These are phyloP conservation scores for Bombus pyrosoma DNA, from an alignment of 1,140 invertebrate genomes.

Conservation along the genomic window DNA sequence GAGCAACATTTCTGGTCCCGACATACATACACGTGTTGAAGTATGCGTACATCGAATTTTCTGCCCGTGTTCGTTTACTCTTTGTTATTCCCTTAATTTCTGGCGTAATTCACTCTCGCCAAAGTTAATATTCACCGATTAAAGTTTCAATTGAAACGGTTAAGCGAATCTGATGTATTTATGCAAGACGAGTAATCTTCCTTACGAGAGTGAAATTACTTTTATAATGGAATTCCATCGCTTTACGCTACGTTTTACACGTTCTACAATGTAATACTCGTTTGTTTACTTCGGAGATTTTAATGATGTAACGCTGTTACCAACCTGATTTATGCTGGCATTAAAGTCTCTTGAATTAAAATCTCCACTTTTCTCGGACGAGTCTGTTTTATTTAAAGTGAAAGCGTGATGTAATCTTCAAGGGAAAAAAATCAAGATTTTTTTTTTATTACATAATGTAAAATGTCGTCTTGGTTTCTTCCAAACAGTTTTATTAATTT, in stretches of 20 bases:
- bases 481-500: too few relatives aligned
- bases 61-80: neutral
- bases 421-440: too few relatives aligned
- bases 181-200: neutral
- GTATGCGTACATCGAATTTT: neutral
- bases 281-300: neutral
- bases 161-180: neutral
- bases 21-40: too few relatives aligned
- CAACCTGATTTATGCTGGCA: neutral
- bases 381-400: too few relatives aligned
- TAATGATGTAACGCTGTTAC: neutral
- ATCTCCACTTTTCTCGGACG: neutral
- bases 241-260: neutral
- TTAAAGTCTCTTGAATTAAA: constrained; percentile 24
- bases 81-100: neutral
- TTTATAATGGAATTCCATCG: neutral
- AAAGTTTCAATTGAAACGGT: neutral
- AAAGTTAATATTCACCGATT: neutral
- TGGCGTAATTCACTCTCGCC: too few relatives aligned
- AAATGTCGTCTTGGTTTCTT: neutral
- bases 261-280: neutral
- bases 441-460: too few relatives aligned
- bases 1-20: too few relatives aligned
- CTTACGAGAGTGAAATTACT: neutral
- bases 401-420: too few relatives aligned